These are phyloP conservation scores for Pristionchus japonicus DNA, from an alignment of 2,888 invertebrate genomes.

Conservation along the genomic window DNA sequence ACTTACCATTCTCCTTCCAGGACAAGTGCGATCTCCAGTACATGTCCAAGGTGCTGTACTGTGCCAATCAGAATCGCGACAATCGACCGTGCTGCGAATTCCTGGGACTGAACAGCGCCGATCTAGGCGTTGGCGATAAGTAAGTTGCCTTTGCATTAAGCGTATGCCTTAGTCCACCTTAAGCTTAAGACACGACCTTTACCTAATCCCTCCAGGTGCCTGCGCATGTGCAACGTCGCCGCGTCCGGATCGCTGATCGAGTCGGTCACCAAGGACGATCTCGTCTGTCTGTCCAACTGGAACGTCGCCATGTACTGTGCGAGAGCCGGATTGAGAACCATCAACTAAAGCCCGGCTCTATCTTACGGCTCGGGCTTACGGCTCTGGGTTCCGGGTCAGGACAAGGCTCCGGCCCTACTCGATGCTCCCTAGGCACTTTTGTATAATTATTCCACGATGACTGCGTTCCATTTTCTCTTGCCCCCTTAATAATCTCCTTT, in stretches of 20 bases:
- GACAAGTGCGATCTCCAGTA: slow-evolving; percentile 60
- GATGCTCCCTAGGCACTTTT: neutral
- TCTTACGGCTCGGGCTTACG: too few species aligned
- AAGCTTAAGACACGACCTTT: neutral
- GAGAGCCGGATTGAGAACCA: slow-evolving; percentile 69
- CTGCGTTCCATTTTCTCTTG: neutral
- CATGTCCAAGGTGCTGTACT: slow-evolving; percentile 68
- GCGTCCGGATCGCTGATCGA: slow-evolving; percentile 63
- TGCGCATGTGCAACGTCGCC: slow-evolving; percentile 71
- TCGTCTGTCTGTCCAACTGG: slow-evolving; percentile 72
- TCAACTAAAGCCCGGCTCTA: slow-evolving; percentile 55
- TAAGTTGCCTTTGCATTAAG: slow-evolving; percentile 47
- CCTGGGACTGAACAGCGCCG: slow-evolving; percentile 66
- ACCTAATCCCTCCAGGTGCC: slow-evolving; percentile 67
- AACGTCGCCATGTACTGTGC: slow-evolving; percentile 74
- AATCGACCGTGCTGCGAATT: slow-evolving; percentile 71
- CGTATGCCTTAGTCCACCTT: too few species aligned
- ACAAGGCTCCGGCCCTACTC: neutral
- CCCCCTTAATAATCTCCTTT: slow-evolving; percentile 1
- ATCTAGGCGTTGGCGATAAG: slow-evolving; percentile 69
- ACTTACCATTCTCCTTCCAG: slow-evolving; percentile 15
- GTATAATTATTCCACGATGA: neutral
- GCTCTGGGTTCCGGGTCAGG: neutral
- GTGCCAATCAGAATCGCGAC: slow-evolving; percentile 73
- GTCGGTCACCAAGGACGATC: slow-evolving; percentile 67